A percentile compares a stretch with the other conserved stretches of the same genome.
Evolutionary conservation across 2,113 vertebrate genomes (phyloP).

Genomic region (Lagenorhynchus albirostris): DNA sequence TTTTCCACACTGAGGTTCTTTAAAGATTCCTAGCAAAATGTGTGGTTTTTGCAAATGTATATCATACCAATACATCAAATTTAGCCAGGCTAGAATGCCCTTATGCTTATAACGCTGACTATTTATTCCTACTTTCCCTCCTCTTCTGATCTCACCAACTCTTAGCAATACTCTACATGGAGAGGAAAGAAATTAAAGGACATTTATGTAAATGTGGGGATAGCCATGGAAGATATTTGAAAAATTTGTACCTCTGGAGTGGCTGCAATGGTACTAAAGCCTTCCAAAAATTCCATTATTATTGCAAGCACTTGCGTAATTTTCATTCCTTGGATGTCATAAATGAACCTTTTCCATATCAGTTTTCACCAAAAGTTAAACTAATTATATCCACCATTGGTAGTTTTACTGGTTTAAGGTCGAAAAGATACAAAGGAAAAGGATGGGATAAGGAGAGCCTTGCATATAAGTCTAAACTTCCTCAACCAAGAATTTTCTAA

Average conservation of each 20-base stretch:
- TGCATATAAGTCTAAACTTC: not conserved
- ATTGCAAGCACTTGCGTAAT: not conserved
- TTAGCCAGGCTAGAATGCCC: not conserved
- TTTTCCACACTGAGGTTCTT: not conserved
- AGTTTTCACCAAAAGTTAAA: not conserved
- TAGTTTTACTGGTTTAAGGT: not conserved
- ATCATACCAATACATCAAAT: not conserved
- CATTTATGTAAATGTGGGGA: not conserved
- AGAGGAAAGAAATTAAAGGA: not conserved
- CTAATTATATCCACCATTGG: not conserved
- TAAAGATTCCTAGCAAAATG: not conserved
- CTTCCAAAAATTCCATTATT: not conserved
- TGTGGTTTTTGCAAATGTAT: not conserved
- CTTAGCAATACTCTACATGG: not conserved
- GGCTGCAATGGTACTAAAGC: not conserved
- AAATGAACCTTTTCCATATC: not conserved
- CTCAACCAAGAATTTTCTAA: not conserved
- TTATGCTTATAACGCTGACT: not conserved
- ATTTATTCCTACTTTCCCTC: not conserved
- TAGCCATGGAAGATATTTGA: not conserved
- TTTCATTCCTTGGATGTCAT: not conserved
- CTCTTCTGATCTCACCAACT: not conserved
- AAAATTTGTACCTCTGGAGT: not conserved
- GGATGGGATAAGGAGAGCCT: not conserved
- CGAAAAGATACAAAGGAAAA: not conserved